Conservation (phyloP, 2,113 vertebrate species). For the Mustela nigripes region DNA sequence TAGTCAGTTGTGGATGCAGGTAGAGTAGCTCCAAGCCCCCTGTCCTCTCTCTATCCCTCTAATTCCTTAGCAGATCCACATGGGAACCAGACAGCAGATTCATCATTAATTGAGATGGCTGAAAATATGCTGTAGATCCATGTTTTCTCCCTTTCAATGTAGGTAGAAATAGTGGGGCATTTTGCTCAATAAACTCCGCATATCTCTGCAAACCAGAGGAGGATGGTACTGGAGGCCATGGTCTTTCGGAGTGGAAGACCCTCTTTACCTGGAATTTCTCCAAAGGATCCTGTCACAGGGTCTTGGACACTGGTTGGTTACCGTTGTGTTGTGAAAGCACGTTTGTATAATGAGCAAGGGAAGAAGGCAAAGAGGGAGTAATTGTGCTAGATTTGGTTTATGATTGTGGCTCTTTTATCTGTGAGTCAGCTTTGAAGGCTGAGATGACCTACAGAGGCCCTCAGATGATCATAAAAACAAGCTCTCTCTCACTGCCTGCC, state of each 20-base stretch:
- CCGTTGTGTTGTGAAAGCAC: not conserved
- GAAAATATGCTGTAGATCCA: not conserved
- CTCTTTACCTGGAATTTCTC: not conserved
- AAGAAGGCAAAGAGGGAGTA: not conserved
- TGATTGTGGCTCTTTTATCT: conserved; percentile 44
- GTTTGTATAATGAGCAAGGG: not conserved
- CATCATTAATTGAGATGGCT: not conserved
- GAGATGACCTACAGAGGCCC: not conserved
- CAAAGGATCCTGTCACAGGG: not conserved
- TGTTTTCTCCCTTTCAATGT: not conserved
- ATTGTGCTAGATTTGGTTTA: not conserved
- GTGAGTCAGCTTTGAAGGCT: not conserved
- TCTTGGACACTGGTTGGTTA: not conserved
- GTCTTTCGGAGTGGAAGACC: not conserved
- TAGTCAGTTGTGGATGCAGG: not conserved
- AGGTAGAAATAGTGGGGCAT: not conserved
- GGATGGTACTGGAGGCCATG: not conserved
- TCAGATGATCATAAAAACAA: not conserved
- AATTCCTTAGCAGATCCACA: not conserved
- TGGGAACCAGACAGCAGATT: not conserved
- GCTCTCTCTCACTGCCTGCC: not conserved
- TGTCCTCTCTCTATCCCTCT: not conserved
- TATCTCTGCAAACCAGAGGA: not conserved
- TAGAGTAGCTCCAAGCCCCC: not conserved
- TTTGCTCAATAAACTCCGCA: not conserved